A percentile compares a stretch with the other conserved stretches of the same genome.
phyloP scores from a whole-genome alignment of 1,140 invertebrate genomes.

The Ridgeia piscesae region DNA sequence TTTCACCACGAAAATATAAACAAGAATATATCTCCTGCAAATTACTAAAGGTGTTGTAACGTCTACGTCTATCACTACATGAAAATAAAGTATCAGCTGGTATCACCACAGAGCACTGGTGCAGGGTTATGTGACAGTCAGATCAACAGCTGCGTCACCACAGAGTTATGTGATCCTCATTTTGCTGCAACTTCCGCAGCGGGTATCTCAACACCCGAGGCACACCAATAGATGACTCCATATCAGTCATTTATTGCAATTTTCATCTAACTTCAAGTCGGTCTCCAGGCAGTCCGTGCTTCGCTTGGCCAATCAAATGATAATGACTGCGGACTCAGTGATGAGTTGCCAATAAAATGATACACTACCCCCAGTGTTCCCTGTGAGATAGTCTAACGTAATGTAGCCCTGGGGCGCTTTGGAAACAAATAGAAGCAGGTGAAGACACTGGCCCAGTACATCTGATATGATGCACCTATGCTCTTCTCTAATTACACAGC shows the following conservation, averaged over 20 bases:
- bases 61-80: neutral
- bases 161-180: neutral
- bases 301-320: neutral
- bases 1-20: neutral
- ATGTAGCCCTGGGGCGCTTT: neutral
- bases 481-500: neutral
- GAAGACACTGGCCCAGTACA: neutral
- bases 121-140: neutral
- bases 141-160: neutral
- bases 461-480: neutral
- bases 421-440: neutral
- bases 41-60: neutral
- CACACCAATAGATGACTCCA: neutral
- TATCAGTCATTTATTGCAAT: conserved; percentile 6
- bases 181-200: neutral
- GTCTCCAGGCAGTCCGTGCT: neutral
- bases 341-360: neutral
- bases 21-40: neutral
- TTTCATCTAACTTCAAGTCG: neutral
- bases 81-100: neutral
- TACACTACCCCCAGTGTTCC: neutral
- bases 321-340: neutral
- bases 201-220: neutral
- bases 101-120: neutral
- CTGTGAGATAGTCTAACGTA: neutral